Conservation (phyloP, 64 coral and sea anemone genomes). For the Dendrophyllia cribrosa region DNA sequence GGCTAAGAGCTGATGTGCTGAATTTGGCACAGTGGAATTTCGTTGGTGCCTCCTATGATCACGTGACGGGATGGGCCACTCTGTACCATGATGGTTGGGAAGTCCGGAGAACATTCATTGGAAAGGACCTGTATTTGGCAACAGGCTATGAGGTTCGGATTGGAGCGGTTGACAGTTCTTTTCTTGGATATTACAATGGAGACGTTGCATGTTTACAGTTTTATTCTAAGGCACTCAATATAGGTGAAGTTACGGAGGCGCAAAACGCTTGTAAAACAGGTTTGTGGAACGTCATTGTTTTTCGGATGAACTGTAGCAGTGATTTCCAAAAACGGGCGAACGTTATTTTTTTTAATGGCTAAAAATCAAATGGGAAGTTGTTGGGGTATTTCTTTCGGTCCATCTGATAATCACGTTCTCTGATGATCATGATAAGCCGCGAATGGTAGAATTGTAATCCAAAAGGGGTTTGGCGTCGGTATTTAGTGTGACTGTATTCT, state of each 20-base stretch:
- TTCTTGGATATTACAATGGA: conserved; percentile 27
- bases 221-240: conserved; percentile 59
- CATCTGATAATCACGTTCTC: too few relatives aligned
- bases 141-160: conserved; percentile 63
- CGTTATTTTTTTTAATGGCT: too few relatives aligned
- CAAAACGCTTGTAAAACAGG: conserved; percentile 47
- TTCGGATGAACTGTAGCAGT: neutral
- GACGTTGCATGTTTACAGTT: conserved; percentile 72
- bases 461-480: too few relatives aligned
- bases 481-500: too few relatives aligned
- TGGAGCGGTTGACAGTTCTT: conserved; percentile 39
- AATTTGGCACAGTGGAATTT: conserved; percentile 67
- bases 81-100: conserved; percentile 63
- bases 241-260: conserved; percentile 35
- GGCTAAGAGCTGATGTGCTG: conserved; percentile 18
- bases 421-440: too few relatives aligned
- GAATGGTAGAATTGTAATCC: too few relatives aligned
- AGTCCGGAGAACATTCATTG: conserved; percentile 33
- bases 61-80: conserved; percentile 51
- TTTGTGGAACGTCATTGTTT: neutral
- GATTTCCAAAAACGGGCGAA: too few relatives aligned
- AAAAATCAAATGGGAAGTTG: too few relatives aligned
- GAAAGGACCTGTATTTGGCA: conserved; percentile 30
- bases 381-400: too few relatives aligned
- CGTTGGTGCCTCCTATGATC: conserved; percentile 72